These are phyloP conservation scores for Cantharis rufa DNA, from an alignment of 2,888 invertebrate genomes.

Conservation along the genomic window DNA sequence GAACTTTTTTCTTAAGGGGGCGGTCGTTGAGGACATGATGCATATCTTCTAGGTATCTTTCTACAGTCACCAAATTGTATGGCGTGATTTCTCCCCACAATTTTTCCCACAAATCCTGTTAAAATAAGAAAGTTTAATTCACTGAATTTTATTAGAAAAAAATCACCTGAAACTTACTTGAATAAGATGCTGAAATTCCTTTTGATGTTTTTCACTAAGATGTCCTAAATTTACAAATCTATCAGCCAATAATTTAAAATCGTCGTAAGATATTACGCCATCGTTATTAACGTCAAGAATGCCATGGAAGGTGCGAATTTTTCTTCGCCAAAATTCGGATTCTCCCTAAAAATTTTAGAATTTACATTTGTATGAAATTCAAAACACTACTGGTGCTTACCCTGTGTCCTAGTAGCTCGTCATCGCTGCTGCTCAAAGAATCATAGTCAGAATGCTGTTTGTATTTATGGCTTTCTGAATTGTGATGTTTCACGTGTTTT, in stretches of 20 bases:
- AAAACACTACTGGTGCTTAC: slow-evolving; percentile 16
- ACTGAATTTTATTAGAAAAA: neutral
- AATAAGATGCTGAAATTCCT: slow-evolving; percentile 72
- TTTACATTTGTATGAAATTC: neutral
- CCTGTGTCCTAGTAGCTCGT: slow-evolving; percentile 32
- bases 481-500: slow-evolving; percentile 28
- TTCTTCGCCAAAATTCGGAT: slow-evolving; percentile 78
- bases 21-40: slow-evolving; percentile 80
- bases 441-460: slow-evolving; percentile 13
- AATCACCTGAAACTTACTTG: slow-evolving; percentile 58
- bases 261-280: slow-evolving; percentile 81
- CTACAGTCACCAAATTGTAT: slow-evolving; percentile 80
- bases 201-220: slow-evolving; percentile 66
- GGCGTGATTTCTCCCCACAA: slow-evolving; percentile 82
- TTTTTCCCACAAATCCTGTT: slow-evolving; percentile 76
- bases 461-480: slow-evolving; percentile 10
- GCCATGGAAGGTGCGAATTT: slow-evolving; percentile 84
- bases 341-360: slow-evolving; percentile 53
- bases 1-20: slow-evolving; percentile 72
- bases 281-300: slow-evolving; percentile 85
- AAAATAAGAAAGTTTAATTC: slow-evolving; percentile 26
- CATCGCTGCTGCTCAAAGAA: slow-evolving; percentile 33
- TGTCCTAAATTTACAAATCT: slow-evolving; percentile 78
- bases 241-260: slow-evolving; percentile 74
- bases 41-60: slow-evolving; percentile 82